Conservation (phyloP, 2,797 vertebrate species). For the Tachyglossus aculeatus region DNA sequence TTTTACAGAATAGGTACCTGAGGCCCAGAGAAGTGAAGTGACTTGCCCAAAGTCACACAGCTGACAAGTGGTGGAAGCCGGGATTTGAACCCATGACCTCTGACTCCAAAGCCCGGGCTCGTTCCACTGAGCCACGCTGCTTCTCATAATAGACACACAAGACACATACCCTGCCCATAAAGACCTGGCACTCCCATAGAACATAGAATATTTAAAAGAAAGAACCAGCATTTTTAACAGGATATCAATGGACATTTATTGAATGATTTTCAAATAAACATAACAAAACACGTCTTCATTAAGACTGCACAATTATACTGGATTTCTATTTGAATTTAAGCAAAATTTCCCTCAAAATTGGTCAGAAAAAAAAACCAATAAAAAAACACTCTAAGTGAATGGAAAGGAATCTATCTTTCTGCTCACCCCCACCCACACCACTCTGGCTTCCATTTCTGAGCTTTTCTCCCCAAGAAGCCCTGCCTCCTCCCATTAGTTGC, state of each 20-base stretch:
- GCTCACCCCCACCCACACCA: not conserved
- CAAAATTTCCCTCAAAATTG: constrained; percentile 21
- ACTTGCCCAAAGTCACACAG: too few species aligned
- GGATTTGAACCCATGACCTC: too few species aligned
- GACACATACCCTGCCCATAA: too few species aligned
- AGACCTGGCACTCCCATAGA: not conserved
- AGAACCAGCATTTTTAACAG: not conserved
- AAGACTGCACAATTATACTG: too few species aligned
- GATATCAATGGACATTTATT: not conserved
- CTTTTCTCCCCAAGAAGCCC: constrained; percentile 25
- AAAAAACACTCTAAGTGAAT: constrained; percentile 3
- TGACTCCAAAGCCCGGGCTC: too few species aligned
- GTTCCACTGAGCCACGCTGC: too few species aligned
- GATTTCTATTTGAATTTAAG: constrained; percentile 48
- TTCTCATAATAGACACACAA: too few species aligned
- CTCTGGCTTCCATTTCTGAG: constrained; percentile 1
- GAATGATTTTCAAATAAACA: not conserved
- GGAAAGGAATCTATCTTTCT: not conserved
- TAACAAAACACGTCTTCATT: constrained; percentile 15
- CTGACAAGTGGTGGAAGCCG: too few species aligned
- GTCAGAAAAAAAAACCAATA: constrained; percentile 18
- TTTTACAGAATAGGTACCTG: too few species aligned
- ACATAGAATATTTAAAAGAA: constrained; percentile 20
- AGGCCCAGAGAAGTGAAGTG: too few species aligned
- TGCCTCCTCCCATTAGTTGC: constrained; percentile 22